Evolutionary conservation across 1,140 invertebrate species (phyloP).

Genomic region (Mactra quadrangularis): DNA sequence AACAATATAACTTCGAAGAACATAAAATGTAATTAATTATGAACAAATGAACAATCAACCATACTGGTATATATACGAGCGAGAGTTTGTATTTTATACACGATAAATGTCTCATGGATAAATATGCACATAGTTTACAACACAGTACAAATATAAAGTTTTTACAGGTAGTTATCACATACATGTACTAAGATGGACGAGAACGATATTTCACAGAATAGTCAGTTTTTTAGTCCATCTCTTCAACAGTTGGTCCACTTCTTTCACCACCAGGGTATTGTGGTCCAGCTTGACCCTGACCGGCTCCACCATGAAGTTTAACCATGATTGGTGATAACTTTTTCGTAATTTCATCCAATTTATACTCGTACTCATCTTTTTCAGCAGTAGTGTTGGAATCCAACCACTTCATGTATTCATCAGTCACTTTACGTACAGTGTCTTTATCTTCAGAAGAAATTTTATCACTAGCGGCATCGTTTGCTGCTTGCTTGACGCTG

Average conservation of each 20-base stretch:
- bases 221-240: slow-evolving; percentile 24
- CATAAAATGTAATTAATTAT: no score
- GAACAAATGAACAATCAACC: no score
- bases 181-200: no score
- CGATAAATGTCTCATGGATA: no score
- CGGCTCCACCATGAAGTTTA: slow-evolving; percentile 81
- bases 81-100: no score
- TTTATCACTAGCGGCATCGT: slow-evolving; percentile 83
- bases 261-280: background rate
- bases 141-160: no score
- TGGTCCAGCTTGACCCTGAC: slow-evolving; percentile 2
- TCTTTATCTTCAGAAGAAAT: slow-evolving; percentile 92
- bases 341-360: slow-evolving; percentile 77
- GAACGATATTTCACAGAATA: no score
- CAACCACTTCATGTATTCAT: slow-evolving; percentile 96
- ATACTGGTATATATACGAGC: no score
- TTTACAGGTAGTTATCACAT: no score
- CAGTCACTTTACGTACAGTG: slow-evolving; percentile 93
- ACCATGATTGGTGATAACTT: slow-evolving; percentile 82
- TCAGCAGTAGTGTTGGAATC: slow-evolving; percentile 91
- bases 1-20: no score
- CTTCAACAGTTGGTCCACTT: slow-evolving; percentile 7
- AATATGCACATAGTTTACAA: no score
- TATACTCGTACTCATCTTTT: slow-evolving; percentile 79
- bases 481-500: slow-evolving; percentile 67